Conservation (phyloP, 2,113 vertebrate genomes). For the Coturnix japonica region DNA sequence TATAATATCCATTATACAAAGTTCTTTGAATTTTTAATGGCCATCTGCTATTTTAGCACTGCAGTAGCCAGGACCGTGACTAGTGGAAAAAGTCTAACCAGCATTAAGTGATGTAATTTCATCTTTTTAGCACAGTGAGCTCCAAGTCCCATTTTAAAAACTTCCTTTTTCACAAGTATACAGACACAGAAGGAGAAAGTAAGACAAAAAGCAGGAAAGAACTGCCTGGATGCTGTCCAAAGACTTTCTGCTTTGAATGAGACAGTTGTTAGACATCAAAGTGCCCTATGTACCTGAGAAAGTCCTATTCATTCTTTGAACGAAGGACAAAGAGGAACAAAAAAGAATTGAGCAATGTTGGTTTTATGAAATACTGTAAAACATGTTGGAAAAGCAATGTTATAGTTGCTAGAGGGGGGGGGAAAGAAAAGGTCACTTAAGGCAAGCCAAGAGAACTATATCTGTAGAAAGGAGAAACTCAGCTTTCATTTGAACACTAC, state of each 20-base stretch:
- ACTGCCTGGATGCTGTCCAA: conserved; percentile 41
- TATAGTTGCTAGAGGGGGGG: not conserved
- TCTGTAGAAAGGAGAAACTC: conserved; percentile 3
- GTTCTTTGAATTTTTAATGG: conserved; percentile 43
- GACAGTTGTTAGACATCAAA: conserved; percentile 48
- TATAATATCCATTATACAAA: conserved; percentile 26
- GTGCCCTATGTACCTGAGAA: conserved; percentile 55
- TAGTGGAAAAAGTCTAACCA: conserved; percentile 31
- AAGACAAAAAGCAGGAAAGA: conserved; percentile 34
- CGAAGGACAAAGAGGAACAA: conserved; percentile 47
- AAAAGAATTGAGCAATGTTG: conserved; percentile 25
- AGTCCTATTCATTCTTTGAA: conserved; percentile 59
- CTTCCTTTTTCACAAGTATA: conserved; percentile 21
- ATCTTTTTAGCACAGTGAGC: conserved; percentile 24
- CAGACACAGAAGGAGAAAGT: not conserved
- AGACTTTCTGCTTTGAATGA: conserved; percentile 41
- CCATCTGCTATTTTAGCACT: conserved; percentile 32
- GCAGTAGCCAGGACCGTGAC: not conserved
- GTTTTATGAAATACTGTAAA: conserved; percentile 46
- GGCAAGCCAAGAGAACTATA: conserved; percentile 5
- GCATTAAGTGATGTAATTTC: conserved; percentile 34
- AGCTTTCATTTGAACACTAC: conserved; percentile 7
- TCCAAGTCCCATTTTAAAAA: conserved; percentile 2
- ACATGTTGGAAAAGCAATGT: conserved; percentile 21
- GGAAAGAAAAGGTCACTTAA: not conserved